phyloP scores from a whole-genome alignment of 2,888 invertebrate species.

The Thera britannica region DNA sequence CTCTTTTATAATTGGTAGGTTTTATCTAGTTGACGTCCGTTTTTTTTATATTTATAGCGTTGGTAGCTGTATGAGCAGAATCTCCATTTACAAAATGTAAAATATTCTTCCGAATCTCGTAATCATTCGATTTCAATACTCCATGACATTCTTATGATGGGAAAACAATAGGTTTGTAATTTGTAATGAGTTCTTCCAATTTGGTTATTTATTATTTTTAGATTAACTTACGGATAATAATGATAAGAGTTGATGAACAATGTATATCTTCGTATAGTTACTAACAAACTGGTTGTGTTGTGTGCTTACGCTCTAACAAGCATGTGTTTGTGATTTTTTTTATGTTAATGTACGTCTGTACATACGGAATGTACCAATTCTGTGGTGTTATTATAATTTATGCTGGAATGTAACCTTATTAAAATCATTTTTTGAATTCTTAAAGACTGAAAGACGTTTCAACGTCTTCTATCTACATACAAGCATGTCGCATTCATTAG shows the following conservation, averaged over 20 bases:
- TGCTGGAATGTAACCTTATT: constrained; percentile 77
- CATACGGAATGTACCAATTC: constrained; percentile 58
- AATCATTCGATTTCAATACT: constrained; percentile 28
- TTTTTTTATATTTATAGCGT: constrained; percentile 36
- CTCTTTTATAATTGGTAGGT: constrained; percentile 65
- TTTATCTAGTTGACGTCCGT: constrained; percentile 62
- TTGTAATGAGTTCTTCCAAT: constrained; percentile 72
- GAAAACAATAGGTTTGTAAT: constrained; percentile 43
- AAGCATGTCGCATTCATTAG: constrained; percentile 49
- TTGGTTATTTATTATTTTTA: constrained; percentile 79
- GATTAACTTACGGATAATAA: constrained; percentile 67
- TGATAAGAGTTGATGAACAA: constrained; percentile 74
- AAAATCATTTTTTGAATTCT: constrained; percentile 59
- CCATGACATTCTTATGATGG: constrained; percentile 35
- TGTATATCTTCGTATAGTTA: constrained; percentile 75
- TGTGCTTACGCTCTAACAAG: constrained; percentile 82
- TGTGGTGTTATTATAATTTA: constrained; percentile 76
- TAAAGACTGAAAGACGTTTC: constrained; percentile 71
- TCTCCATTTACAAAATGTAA: constrained; percentile 21
- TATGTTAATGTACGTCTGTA: constrained; percentile 45
- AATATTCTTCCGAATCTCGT: constrained; percentile 15
- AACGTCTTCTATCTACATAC: constrained; percentile 57
- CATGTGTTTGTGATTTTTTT: constrained; percentile 79
- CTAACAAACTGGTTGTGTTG: constrained; percentile 84
- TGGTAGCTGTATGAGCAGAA: constrained; percentile 32